phyloP scores from a whole-genome alignment of 2,113 vertebrate species.

The Dasyurus viverrinus region DNA sequence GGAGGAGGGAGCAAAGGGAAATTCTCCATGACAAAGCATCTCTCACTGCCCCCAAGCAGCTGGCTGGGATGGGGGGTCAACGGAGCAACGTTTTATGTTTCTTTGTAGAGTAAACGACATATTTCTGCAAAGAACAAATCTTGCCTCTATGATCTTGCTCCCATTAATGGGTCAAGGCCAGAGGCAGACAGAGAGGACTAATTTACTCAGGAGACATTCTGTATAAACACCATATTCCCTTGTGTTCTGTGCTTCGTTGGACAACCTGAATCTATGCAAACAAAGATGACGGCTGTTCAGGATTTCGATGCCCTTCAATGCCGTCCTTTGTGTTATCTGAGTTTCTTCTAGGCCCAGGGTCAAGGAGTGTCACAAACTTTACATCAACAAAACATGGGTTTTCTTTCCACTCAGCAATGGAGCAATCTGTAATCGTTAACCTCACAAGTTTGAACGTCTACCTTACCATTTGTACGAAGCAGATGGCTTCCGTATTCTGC shows the following conservation, averaged over 20 bases:
- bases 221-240: slow-evolving; percentile 79
- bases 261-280: slow-evolving; percentile 65
- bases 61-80: slow-evolving; percentile 64
- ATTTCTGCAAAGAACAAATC: slow-evolving; percentile 68
- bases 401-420: slow-evolving; percentile 82
- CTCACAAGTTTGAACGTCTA: slow-evolving; percentile 88
- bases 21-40: slow-evolving; percentile 35
- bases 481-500: slow-evolving; percentile 87
- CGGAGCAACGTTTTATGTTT: slow-evolving; percentile 62
- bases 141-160: slow-evolving; percentile 69
- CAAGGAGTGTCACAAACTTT: slow-evolving; percentile 85
- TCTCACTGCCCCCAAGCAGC: neutral
- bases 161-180: slow-evolving; percentile 72
- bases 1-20: neutral
- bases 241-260: slow-evolving; percentile 64
- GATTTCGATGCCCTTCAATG: slow-evolving; percentile 80
- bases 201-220: slow-evolving; percentile 80
- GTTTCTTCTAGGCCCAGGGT: slow-evolving; percentile 80
- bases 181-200: slow-evolving; percentile 76
- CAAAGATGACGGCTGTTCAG: slow-evolving; percentile 64
- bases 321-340: slow-evolving; percentile 79
- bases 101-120: slow-evolving; percentile 70
- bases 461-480: slow-evolving; percentile 89
- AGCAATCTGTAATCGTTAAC: slow-evolving; percentile 87
- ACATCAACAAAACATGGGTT: slow-evolving; percentile 85